Evolutionary conservation across 2,888 invertebrate genomes (phyloP).

Genomic region (Pollenia griseotomentosa): DNA sequence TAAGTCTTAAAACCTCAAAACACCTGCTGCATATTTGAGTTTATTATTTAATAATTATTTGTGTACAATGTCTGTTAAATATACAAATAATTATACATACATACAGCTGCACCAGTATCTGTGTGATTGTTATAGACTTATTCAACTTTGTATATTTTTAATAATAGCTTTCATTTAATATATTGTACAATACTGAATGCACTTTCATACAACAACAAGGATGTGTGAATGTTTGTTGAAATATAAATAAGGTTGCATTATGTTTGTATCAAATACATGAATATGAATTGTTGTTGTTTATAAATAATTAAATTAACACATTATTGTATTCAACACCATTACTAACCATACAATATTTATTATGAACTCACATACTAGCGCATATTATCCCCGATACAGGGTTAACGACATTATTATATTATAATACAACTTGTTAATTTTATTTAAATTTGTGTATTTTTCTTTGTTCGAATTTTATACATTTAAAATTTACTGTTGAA

Average conservation of each 20-base stretch:
- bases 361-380: neutral
- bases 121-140: no score
- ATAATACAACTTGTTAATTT: constrained; percentile 44
- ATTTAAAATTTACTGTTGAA: neutral
- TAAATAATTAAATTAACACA: constrained; percentile 69
- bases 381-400: neutral
- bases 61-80: neutral
- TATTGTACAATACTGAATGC: neutral
- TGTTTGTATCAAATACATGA: constrained; percentile 40
- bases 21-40: constrained; percentile 58
- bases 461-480: constrained; percentile 15
- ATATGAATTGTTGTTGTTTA: constrained; percentile 57
- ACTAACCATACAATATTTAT: constrained; percentile 1
- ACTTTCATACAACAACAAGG: no score
- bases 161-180: constrained; percentile 19
- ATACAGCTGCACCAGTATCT: no score
- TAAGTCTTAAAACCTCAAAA: constrained; percentile 32
- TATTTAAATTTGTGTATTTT: constrained; percentile 27
- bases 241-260: constrained; percentile 34
- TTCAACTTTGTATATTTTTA: constrained; percentile 1
- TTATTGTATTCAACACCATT: constrained; percentile 56
- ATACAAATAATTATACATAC: neutral
- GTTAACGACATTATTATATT: constrained; percentile 50
- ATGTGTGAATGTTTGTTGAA: neutral
- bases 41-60: constrained; percentile 53